phyloP scores from a whole-genome alignment of 1,140 invertebrate genomes.

The Microplitis demolitor region DNA sequence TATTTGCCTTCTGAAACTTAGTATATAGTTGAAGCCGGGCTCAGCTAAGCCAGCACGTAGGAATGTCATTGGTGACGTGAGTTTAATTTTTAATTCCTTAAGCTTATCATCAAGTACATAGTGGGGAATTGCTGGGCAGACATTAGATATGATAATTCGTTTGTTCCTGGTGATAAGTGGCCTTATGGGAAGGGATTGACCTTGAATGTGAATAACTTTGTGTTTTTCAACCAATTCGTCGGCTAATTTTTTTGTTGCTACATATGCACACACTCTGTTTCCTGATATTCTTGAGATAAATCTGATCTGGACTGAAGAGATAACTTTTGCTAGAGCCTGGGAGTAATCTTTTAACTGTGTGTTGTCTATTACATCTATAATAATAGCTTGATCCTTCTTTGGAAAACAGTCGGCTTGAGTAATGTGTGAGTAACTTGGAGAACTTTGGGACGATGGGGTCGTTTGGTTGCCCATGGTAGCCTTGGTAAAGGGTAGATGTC shows the following conservation, averaged over 20 bases:
- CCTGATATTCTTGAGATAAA: background rate
- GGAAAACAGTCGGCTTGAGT: background rate
- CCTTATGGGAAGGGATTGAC: background rate
- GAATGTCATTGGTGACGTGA: background rate
- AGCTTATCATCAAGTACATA: background rate
- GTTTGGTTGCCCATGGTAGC: too few species aligned
- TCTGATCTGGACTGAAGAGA: background rate
- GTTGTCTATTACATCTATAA: background rate
- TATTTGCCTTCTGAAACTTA: conserved; percentile 9
- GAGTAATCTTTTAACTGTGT: background rate
- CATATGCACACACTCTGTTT: background rate
- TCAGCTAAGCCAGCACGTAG: background rate
- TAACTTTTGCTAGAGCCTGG: background rate
- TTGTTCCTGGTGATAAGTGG: background rate
- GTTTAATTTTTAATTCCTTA: background rate
- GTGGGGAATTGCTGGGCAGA: background rate
- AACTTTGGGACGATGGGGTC: too few species aligned
- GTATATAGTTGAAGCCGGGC: background rate
- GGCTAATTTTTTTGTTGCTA: background rate
- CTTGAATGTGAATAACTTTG: background rate
- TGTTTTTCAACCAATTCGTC: background rate
- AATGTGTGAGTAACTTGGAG: too few species aligned
- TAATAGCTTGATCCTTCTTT: conserved; percentile 2
- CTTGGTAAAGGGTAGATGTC: too few species aligned
- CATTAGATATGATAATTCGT: conserved; percentile 4